Percentiles rank a stretch among this genome's conserved stretches.
Conservation (phyloP, 1,140 invertebrate genomes). For the Microplitis demolitor region DNA sequence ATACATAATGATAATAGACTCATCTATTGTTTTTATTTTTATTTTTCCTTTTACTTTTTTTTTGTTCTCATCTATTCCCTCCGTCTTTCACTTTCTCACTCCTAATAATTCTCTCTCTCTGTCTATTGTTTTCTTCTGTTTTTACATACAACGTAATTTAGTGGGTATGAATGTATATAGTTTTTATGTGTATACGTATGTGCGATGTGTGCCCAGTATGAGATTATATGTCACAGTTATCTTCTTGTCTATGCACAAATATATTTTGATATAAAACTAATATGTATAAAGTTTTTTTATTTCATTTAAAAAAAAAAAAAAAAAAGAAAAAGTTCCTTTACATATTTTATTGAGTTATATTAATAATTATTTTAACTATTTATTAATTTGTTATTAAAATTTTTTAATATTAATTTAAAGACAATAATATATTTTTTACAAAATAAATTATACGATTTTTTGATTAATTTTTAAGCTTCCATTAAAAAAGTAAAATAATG, state of each 20-base stretch:
- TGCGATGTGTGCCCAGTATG: constrained; percentile 52
- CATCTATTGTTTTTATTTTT: constrained; percentile 23
- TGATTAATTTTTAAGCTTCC: too few species aligned
- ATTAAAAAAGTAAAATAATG: too few species aligned
- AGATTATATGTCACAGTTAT: constrained; percentile 59
- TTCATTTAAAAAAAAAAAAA: constrained; percentile 9
- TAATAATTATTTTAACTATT: neutral
- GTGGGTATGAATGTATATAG: constrained; percentile 34
- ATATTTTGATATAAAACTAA: constrained; percentile 64
- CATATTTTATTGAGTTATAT: neutral
- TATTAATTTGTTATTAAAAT: neutral
- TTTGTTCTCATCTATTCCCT: neutral
- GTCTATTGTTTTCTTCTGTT: neutral
- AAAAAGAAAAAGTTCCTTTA: neutral
- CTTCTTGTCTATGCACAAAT: constrained; percentile 63
- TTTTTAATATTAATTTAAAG: too few species aligned
- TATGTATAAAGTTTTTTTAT: constrained; percentile 29
- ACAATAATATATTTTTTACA: too few species aligned
- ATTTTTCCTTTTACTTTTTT: constrained; percentile 17
- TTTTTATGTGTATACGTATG: constrained; percentile 25
- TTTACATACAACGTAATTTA: neutral
- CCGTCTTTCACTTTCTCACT: constrained; percentile 1
- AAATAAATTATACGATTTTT: too few species aligned
- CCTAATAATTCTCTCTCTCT: neutral
- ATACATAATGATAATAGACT: constrained; percentile 7